phyloP scores from a whole-genome alignment of 1,140 invertebrate species.

The Zaprionus taronus region DNA sequence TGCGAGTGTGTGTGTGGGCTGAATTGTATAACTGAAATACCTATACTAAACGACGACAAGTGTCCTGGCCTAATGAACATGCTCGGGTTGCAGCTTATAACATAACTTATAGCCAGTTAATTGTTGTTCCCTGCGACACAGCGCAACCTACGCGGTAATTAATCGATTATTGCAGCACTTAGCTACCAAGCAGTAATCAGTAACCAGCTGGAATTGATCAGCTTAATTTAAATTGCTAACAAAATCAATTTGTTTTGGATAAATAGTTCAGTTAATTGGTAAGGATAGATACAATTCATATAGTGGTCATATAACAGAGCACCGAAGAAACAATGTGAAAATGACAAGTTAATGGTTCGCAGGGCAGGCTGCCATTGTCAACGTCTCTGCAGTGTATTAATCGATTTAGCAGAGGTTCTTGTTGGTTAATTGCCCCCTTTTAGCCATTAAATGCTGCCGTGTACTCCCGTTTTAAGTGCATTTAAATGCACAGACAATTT shows the following conservation, averaged over 20 bases:
- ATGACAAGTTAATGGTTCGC: background rate
- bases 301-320: background rate
- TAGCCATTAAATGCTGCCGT: conserved; percentile 22
- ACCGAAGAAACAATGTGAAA: background rate
- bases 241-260: background rate
- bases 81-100: conserved; percentile 41
- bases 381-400: background rate
- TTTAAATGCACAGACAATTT: conserved; percentile 68
- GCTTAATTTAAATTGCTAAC: background rate
- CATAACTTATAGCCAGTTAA: conserved; percentile 49
- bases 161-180: conserved; percentile 32
- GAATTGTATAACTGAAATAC: conserved; percentile 3
- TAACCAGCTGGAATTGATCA: background rate
- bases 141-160: background rate
- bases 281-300: background rate
- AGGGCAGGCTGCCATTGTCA: background rate
- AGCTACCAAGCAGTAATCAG: background rate
- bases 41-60: conserved; percentile 61
- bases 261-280: background rate
- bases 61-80: conserved; percentile 61
- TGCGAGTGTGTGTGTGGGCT: background rate
- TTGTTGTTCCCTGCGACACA: conserved; percentile 15
- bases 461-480: conserved; percentile 52
- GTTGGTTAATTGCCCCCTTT: conserved; percentile 25
- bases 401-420: background rate